These are phyloP conservation scores for Linyphia triangularis DNA, from an alignment of 2,888 invertebrate genomes.

Conservation along the genomic window DNA sequence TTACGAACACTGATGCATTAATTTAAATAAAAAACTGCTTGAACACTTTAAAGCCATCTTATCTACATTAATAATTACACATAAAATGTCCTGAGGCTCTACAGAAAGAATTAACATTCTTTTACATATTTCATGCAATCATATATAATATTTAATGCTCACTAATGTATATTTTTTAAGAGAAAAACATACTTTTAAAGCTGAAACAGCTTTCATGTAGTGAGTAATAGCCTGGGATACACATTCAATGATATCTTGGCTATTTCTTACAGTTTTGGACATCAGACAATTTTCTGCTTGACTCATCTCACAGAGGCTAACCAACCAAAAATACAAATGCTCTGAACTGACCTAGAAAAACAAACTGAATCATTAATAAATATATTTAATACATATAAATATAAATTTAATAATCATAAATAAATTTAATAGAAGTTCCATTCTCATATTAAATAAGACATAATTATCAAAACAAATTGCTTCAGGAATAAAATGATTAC, in stretches of 20 bases:
- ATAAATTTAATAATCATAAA: not conserved
- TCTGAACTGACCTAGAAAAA: conserved; percentile 87
- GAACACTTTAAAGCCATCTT: too few relatives aligned
- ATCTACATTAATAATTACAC: too few relatives aligned
- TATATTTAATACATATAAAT: not conserved
- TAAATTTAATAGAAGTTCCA: not conserved
- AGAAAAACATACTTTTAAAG: conserved; percentile 81
- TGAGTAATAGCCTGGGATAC: conserved; percentile 83
- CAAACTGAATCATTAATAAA: not conserved
- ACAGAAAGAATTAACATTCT: too few relatives aligned
- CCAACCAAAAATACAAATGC: conserved; percentile 92
- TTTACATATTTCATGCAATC: too few relatives aligned
- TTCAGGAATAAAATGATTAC: not conserved
- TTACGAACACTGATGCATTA: too few relatives aligned
- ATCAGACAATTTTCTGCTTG: conserved; percentile 80
- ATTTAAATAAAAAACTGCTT: too few relatives aligned
- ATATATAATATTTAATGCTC: too few relatives aligned
- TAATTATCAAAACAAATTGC: not conserved
- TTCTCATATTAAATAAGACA: not conserved
- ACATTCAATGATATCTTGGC: conserved; percentile 78
- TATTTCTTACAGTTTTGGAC: conserved; percentile 74
- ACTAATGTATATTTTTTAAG: too few relatives aligned
- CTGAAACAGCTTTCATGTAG: conserved; percentile 85
- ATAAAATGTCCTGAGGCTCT: too few relatives aligned
- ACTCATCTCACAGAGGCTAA: conserved; percentile 84